Evolutionary conservation across 2,113 vertebrate species (phyloP), one percentile per base, ranked within the genome.

Genomic region (Edolisoma coerulescens): DNA sequence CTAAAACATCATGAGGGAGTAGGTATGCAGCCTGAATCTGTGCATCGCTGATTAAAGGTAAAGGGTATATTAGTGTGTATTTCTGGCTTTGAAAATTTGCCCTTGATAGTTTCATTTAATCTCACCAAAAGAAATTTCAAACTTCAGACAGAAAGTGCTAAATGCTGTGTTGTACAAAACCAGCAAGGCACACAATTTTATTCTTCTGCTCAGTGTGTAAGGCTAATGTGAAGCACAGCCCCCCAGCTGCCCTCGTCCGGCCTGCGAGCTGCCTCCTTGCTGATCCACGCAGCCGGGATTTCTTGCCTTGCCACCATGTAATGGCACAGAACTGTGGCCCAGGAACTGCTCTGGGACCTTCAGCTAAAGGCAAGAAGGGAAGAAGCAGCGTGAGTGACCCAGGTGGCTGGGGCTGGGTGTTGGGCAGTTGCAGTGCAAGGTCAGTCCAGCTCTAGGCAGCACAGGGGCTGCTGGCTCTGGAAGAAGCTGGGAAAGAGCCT

Each of bases 41-140:
- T 17, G 6, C 41, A 53, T 75, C 56, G 83, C 87, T 88, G 39
- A 65, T 95, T 97, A 89, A 90, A 65, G 57, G 75, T 76, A 94
- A 94, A 84, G 74, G 42, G 18, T 68, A 41, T 77, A 77, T 64
- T 57, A 89, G 16, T 27, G 4, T 64, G 42, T 74, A 50, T 93
- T 75, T 57, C 60, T 87, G 81, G n/a, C 61, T n/a, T 5, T 75
- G 70, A 94, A 95, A 92, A 65, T 42, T 45, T 88, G 27, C 39
- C 71, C 53, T 87, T 76, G 60, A 70, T 86, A 70, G 21, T 59
- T 28, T 80, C 32, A 74, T 76, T 74, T 91, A 61, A 77, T 93
- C 44, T 74, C 30, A 56, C 23, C 8, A 10, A 35, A 91, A 80
- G 30, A 56, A 42, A 73, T 77, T 32, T 73, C 30, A 37, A 21